Percentiles rank a stretch among this genome's conserved stretches.
Evolutionary conservation across 2,888 invertebrate species (phyloP).

Genomic region (Phorcus lineatus): DNA sequence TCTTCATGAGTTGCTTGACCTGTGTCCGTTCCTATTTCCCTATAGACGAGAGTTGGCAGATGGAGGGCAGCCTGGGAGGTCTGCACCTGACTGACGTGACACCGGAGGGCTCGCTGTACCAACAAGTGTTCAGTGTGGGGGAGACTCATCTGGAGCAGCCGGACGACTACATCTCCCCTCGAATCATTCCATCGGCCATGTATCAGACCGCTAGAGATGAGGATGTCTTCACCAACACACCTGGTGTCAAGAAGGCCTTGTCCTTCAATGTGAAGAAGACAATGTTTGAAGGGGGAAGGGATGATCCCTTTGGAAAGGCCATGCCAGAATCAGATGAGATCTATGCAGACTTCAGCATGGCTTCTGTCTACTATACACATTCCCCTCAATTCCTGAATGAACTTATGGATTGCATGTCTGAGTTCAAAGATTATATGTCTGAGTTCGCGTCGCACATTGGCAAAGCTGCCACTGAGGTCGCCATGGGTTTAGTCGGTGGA

Average conservation of each 20-base stretch:
- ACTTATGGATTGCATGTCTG: slow-evolving; percentile 89
- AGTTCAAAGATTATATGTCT: slow-evolving; percentile 91
- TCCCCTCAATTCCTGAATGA: slow-evolving; percentile 90
- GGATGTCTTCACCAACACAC: slow-evolving; percentile 53
- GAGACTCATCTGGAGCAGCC: slow-evolving; percentile 36
- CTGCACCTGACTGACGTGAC: slow-evolving; percentile 91
- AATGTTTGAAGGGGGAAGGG: background rate
- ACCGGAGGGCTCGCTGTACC: slow-evolving; percentile 86
- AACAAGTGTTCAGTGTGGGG: slow-evolving; percentile 81
- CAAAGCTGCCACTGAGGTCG: slow-evolving; percentile 94
- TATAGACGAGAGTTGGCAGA: slow-evolving; percentile 79
- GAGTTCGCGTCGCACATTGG: slow-evolving; percentile 90
- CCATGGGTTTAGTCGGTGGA: slow-evolving; percentile 83
- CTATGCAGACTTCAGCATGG: slow-evolving; percentile 80
- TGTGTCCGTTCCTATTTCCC: background rate
- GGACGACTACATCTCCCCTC: background rate
- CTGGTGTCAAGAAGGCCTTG: slow-evolving; percentile 28
- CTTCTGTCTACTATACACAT: slow-evolving; percentile 95
- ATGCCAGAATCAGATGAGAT: slow-evolving; percentile 27
- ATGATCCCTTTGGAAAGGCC: background rate
- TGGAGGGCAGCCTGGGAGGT: slow-evolving; percentile 92
- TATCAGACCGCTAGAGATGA: slow-evolving; percentile 67
- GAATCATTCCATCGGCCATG: slow-evolving; percentile 49
- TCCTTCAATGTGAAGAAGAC: slow-evolving; percentile 32
- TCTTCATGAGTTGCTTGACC: too few relatives aligned